Base-by-base conservation (phyloP, 37 sponge, comb jelly and placozoan species). In the Tethya wilhelma region DNA sequence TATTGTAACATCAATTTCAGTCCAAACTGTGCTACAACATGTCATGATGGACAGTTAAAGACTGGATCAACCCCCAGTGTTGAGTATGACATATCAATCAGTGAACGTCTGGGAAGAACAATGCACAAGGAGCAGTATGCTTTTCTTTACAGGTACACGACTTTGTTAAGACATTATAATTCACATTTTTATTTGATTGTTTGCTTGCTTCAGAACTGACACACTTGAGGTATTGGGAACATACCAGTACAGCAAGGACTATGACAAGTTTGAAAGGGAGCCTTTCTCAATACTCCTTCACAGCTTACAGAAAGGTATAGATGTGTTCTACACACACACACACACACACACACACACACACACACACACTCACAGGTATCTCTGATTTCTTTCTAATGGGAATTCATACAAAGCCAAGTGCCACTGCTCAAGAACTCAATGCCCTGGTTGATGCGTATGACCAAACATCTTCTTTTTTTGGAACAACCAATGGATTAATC, bases 51-150 rank as follows among this genome's bases (percentile, higher is more conserved):
- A 49, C 53, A 49, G 14, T 9, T 49, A 49, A 9, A 14, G 53
- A 19, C 53, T 49, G 14, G 53, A 49, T 49, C 53, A 9, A 49
- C 14, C 14, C 53, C 9, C 53, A 9, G 53, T 49, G 14, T 49
- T 19, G 53, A 49, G 53, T 94, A 87, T 41, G 31, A 56, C 20
- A 41, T 84, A 7, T 31, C 23, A 8, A 64, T 98, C 29, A 92
- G 95, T 71, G 81, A 77, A 0, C 65, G 99, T 32, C 79, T 96
- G 56, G 99, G 99, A 9, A 23, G 87, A 14, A 78, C 85, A 19
- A 80, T 28, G 55, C 71, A 70, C 49, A 98, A 96, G 58, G 99
- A 98, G 73, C 99, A 98, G 72, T 96, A 98, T 81, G 94, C 90
- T 44, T 89, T 89, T 69, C 53, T 98, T 55, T 98, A 96, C 77